Base-by-base conservation (phyloP, 2,113 vertebrate species). In the Labrus mixtus region DNA sequence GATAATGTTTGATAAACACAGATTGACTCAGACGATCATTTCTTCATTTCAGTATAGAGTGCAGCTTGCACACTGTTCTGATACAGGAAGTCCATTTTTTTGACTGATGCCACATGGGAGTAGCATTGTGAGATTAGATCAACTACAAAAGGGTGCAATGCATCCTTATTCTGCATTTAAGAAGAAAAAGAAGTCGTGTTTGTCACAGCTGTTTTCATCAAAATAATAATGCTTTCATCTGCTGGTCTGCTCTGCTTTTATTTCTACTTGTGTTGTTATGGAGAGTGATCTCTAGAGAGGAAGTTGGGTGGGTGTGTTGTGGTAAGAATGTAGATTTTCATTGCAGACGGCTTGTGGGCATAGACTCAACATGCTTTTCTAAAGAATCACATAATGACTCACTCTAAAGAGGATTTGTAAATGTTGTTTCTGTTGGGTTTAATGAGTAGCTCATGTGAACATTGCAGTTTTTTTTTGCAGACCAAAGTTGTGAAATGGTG, bases 221-320 rank as follows among this genome's bases (percentile, higher is more conserved):
- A 33, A 33, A 33, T 3, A 33, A 4, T 41, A 3, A 48, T 36
- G 6, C 3, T 10, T 41, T 20, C 29, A 19, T 10, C 7, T 20
- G 46, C 55, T 17, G 37, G 22, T 77, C 62, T 78, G 56, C 4
- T 48, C 19, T 43, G 54, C 15, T 58, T 43, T 48, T 50, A 4
- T 61, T 50, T 2, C 50, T 48, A n/a, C 0, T 6, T 11, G 33
- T 68, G 37, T 55, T 46, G 41, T 56, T 45, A 37, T 8, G n/a
- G 36, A 59, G 12, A 45, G 50, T 55, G 51, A 57, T 13, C 65
- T 76, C 17, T 25, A 2, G 65, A 71, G 36, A 86, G 85, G 85
- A 91, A 91, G 71, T 81, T 7, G 60, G 45, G 0, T 17, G 56
- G 46, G 59, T 60, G 73, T 63, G 36, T 48, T 64, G 48, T 53